Evolutionary conservation across 2,113 vertebrate species (phyloP).

Genomic region (Salvator merianae): DNA sequence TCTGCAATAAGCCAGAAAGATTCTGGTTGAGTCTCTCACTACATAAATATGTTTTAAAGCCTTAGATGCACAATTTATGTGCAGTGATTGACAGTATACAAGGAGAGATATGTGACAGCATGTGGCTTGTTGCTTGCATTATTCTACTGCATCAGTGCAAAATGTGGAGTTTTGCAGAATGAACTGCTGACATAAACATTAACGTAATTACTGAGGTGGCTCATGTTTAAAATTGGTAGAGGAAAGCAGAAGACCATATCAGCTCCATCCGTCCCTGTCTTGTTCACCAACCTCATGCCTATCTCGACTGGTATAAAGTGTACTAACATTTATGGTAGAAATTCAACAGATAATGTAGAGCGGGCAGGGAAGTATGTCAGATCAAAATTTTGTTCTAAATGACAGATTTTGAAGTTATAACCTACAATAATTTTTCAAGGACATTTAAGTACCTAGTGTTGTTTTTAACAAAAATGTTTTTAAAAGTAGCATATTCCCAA

Average conservation of each 20-base stretch:
- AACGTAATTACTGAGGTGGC: neutral
- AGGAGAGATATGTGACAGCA: neutral
- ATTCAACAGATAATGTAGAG: neutral
- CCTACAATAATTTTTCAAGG: too few relatives aligned
- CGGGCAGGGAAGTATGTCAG: neutral
- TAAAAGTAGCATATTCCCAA: too few relatives aligned
- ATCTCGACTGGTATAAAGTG: neutral
- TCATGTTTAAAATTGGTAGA: neutral
- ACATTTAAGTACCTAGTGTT: too few relatives aligned
- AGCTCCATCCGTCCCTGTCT: too few relatives aligned
- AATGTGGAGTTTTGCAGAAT: too few relatives aligned
- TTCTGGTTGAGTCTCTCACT: fast-evolving
- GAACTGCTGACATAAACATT: too few relatives aligned
- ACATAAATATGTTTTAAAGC: neutral
- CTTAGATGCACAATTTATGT: neutral
- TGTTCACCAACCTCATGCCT: too few relatives aligned
- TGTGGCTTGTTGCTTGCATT: neutral
- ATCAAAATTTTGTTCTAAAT: neutral
- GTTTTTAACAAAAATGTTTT: too few relatives aligned
- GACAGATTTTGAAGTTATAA: neutral
- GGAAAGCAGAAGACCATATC: neutral
- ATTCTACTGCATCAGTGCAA: neutral
- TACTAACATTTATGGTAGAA: neutral
- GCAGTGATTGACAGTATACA: neutral
- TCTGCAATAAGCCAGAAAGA: neutral